Evolutionary conservation across 2,888 invertebrate species (phyloP), one percentile per base, ranked within the genome.

Genomic region (Sepiola atlantica): DNA sequence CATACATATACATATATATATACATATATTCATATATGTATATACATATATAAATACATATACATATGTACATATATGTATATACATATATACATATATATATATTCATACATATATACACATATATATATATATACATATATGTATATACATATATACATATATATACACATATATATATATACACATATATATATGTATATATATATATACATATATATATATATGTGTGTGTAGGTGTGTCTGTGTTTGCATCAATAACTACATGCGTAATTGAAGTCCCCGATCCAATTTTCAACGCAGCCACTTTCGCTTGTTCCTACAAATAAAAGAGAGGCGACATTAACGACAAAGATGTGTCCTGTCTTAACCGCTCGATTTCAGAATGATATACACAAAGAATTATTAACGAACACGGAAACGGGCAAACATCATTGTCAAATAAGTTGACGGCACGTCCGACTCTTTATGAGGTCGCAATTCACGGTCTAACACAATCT

Each of bases 381-480:
- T 32, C 77, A 77, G 14, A n/a, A 77, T 77, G 77, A 77, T 77
- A 77, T 77, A 77, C 77, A 77, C 77, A 77, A 77, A 77, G 77
- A 77, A 77, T 77, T 77, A 77, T 77, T 77, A 77, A 77, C 77
- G 77, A 77, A 77, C n/a, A 32, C n/a, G 77, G n/a, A 77, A 77
- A 77, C 77, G 77, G 77, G 32, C 77, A 32, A 77, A 77, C 77
- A 77, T n/a, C 21, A 77, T 77, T 77, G 77, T 77, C 77, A 77
- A 77, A 77, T 77, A 77, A 77, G 77, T n/a, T 77, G 77, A 77
- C 77, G n/a, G 77, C n/a, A 16, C 32, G 77, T n/a, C 77, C 32
- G 77, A 77, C n/a, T 77, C 77, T 77, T 77, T 77, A 77, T 77
- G 77, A 77, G n/a, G n/a, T 77, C 77, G 77, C 77, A 77, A 77